A percentile compares a stretch with the other conserved stretches of the same genome.
Conservation (phyloP, 2,888 invertebrate species). For the Trichogramma evanescens region DNA sequence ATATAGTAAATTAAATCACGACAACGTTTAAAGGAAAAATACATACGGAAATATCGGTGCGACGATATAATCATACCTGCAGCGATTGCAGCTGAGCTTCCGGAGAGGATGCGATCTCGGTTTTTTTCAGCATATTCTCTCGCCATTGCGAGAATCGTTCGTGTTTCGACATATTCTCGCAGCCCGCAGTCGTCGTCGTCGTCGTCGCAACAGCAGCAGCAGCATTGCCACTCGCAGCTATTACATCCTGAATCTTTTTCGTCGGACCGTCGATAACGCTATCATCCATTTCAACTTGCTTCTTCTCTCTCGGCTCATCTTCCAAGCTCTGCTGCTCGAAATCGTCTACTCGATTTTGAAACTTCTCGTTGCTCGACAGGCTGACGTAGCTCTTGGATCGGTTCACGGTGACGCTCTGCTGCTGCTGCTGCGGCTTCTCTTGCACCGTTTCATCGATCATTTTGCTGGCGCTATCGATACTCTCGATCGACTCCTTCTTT, state of each 20-base stretch:
- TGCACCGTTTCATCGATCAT: neutral
- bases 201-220: constrained; percentile 12
- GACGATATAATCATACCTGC: constrained; percentile 28
- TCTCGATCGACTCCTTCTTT: constrained; percentile 15
- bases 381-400: constrained; percentile 40
- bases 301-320: neutral
- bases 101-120: constrained; percentile 32
- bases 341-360: constrained; percentile 21
- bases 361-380: constrained; percentile 31
- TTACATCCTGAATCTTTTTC: neutral
- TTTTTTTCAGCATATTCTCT: constrained; percentile 37
- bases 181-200: no score
- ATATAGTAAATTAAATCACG: neutral
- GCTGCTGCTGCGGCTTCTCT: constrained; percentile 6
- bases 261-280: neutral
- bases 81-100: constrained; percentile 41
- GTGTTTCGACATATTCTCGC: constrained; percentile 24
- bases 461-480: constrained; percentile 1
- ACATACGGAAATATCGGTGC: neutral
- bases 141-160: constrained; percentile 41
- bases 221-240: constrained; percentile 20
- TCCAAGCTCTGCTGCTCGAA: neutral
- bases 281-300: constrained; percentile 6
- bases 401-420: constrained; percentile 26
- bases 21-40: neutral